Conservation (phyloP, 2,797 vertebrate genomes). For the Chromobotia macracanthus region DNA sequence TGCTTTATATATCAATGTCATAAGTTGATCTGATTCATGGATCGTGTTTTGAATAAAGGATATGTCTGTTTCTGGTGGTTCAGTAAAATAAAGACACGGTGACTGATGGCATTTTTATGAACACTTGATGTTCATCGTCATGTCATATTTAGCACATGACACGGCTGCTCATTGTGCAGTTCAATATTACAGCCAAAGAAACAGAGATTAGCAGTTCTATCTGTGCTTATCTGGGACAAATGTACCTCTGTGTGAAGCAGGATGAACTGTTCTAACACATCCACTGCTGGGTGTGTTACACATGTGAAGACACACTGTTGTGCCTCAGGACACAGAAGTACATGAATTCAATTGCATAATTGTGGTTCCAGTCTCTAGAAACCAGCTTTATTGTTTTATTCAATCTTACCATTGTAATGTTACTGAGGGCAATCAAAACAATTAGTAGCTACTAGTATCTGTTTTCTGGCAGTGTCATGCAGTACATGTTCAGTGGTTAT, state of each 20-base stretch:
- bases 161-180: background rate
- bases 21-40: background rate
- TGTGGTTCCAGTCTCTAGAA: background rate
- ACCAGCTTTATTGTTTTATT: background rate
- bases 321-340: background rate
- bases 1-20: background rate
- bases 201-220: conserved; percentile 7
- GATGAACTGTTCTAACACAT: too few relatives aligned
- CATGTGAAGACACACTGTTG: background rate
- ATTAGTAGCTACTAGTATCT: background rate
- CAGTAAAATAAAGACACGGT: background rate
- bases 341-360: too few relatives aligned
- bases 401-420: background rate
- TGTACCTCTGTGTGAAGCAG: background rate
- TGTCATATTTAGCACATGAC: conserved; percentile 20
- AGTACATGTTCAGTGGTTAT: too few relatives aligned
- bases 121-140: background rate
- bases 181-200: background rate
- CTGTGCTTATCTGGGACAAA: background rate
- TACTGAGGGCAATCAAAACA: background rate
- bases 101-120: background rate
- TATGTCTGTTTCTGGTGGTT: background rate
- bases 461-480: background rate
- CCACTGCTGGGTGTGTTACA: conserved; percentile 14
- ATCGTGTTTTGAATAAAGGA: conserved; percentile 3